Evolutionary conservation across 2,113 vertebrate species (phyloP), one percentile per base, ranked within the genome.

Genomic region (Silurus glanis): DNA sequence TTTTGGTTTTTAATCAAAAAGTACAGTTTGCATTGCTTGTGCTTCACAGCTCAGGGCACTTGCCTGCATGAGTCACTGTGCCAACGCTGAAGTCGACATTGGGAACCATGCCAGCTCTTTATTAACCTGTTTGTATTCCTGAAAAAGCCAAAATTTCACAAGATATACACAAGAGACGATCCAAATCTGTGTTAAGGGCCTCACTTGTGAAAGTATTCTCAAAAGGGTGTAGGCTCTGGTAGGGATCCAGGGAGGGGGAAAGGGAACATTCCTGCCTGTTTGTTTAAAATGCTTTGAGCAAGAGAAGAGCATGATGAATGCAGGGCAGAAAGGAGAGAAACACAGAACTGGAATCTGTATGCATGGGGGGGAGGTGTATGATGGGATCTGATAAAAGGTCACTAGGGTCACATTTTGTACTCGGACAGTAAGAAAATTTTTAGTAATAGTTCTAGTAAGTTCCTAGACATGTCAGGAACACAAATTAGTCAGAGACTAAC

Each of bases 1-100:
- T 81, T 49, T 78, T 84, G 80, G 62, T 74, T 25, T 83, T 86
- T 87, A 74, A 88, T 90, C 84, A 88, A 61, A 59, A 53, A 16
- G 83, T 67, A 47, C 82, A 88, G 88, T 84, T 85, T 86, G 53
- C 62, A 67, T 21, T 87, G 84, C 86, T 87, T 88, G 84, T 81
- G 12, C 49, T 86, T 21, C 47, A 51, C 82, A 21, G 67, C 37
- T 69, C 87, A 80, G 82, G 53, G 23, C 85, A 76, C 89, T 88
- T 45, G 67, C 49, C 59, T 75, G 37, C 51, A 69, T 75, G 79
- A 19, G 53, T 72, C 47, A 80, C 83, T 51, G 80, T 74, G 78
- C 80, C 55, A 85, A 82, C 86, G 71, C 66, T 14, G 23, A 7
- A 69, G 66, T 53, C 87, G 62, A 80, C 76, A 89, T 28, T 25